Evolutionary conservation across 2,888 invertebrate species (phyloP), one percentile per base, ranked within the genome.

Genomic region (Catocala nupta): DNA sequence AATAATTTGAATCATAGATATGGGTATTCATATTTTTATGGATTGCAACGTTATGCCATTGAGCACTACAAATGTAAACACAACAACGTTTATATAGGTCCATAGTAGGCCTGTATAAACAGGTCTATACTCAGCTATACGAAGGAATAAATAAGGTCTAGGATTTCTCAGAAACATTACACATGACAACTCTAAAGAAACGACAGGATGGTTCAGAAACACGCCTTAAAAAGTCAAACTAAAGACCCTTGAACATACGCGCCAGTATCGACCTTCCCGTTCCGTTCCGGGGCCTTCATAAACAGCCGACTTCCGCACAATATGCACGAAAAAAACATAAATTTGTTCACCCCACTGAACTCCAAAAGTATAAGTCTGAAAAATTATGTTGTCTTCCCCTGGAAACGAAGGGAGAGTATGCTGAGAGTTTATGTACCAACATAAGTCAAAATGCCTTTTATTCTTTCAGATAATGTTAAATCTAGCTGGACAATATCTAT

Each of bases 321-420:
- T 64, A 65, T 63, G 55, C 63, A 56, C 51, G 56, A 43, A 59
- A 59, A 63, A 64, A 59, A 43, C 55, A 67, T 63, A 63, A 68
- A 65, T 68, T 70, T 13, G 42, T 49, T 54, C 64, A 55, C 48
- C 54, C 54, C 59, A 55, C 56, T 61, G 57, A 70, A 59, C 65
- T 47, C 44, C 16, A 43, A 43, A 54, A 42, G 34, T 16, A 63
- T 62, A 60, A 65, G 48, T 44, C 42, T 56, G 63, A 51, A 65
- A 65, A 59, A 68, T 57, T 59, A 44, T 53, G 16, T 51, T 60
- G 51, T 55, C 44, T 54, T 61, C 47, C 7, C 33, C 54, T 59
- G 44, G 59, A 25, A 61, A 45, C 42, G 36, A 44, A 58, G 34
- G 51, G 45, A 56, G 10, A 13, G 12, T 43, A 1, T 43, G 25